Evolutionary conservation across 2,888 invertebrate genomes (phyloP).

Genomic region (Acanthopleura granulata): DNA sequence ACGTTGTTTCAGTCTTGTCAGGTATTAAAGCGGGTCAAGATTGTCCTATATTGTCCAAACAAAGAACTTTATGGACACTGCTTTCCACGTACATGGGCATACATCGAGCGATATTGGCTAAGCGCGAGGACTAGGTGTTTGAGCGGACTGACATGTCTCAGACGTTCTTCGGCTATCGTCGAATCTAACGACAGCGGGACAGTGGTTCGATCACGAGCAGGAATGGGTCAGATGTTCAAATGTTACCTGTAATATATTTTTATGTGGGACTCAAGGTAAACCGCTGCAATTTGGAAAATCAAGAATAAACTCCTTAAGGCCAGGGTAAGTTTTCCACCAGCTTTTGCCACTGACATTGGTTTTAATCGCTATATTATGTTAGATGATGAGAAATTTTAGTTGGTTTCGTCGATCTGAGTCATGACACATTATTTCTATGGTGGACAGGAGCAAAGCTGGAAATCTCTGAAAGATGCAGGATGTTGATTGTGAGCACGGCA

Average conservation of each 20-base stretch:
- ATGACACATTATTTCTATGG: too few relatives aligned
- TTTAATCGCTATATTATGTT: too few relatives aligned
- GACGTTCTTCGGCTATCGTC: neutral
- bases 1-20: neutral
- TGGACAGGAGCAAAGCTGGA: too few relatives aligned
- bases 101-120: too few relatives aligned
- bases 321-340: conserved; percentile 51
- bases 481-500: too few relatives aligned
- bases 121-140: neutral
- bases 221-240: neutral
- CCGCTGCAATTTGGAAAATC: conserved; percentile 65
- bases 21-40: neutral
- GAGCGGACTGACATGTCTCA: neutral
- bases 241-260: conserved; percentile 11
- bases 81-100: too few relatives aligned
- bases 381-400: too few relatives aligned
- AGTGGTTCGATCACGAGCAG: conserved; percentile 4
- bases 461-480: too few relatives aligned
- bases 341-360: too few relatives aligned
- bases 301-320: conserved; percentile 66
- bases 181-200: neutral
- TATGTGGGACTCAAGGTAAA: conserved; percentile 35
- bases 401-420: too few relatives aligned
- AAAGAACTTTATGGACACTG: neutral
- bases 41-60: neutral